Percentiles rank a stretch among this genome's conserved stretches.
Conservation (phyloP, 1,140 invertebrate species). For the Eufriesea mexicana region DNA sequence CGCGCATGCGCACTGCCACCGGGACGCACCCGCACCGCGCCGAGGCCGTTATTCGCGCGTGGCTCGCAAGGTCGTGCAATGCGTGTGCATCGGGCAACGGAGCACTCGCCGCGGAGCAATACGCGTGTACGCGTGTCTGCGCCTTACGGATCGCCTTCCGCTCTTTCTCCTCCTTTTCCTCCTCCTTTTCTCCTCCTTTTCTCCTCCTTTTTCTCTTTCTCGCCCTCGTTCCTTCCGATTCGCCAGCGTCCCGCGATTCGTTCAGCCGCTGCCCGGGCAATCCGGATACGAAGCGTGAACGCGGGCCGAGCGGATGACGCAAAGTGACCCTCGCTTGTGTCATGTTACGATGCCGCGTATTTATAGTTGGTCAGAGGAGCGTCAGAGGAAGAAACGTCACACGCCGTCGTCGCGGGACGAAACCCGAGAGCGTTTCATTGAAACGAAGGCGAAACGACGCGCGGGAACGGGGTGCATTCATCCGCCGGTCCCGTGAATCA, state of each 20-base stretch:
- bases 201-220: slow-evolving; percentile 12
- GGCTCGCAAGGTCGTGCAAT: slow-evolving; percentile 64
- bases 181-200: not conserved
- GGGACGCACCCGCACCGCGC: slow-evolving; percentile 5
- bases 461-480: not conserved
- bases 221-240: slow-evolving; percentile 1
- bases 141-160: slow-evolving; percentile 24
- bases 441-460: not conserved
- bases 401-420: not conserved
- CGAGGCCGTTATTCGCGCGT: slow-evolving; percentile 60
- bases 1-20: slow-evolving; percentile 8
- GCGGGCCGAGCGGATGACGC: slow-evolving; percentile 7
- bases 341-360: slow-evolving; percentile 31
- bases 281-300: slow-evolving; percentile 15
- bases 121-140: slow-evolving; percentile 44
- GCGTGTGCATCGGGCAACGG: slow-evolving; percentile 53
- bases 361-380: slow-evolving; percentile 22
- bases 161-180: slow-evolving; percentile 19
- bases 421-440: slow-evolving; percentile 14
- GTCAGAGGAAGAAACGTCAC: slow-evolving; percentile 14
- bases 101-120: slow-evolving; percentile 46
- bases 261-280: not conserved
- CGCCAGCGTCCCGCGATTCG: not conserved
- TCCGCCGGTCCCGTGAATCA: not conserved
- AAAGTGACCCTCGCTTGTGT: slow-evolving; percentile 31